phyloP scores from a whole-genome alignment of 2,888 invertebrate genomes.

The Esperia sulphurella region DNA sequence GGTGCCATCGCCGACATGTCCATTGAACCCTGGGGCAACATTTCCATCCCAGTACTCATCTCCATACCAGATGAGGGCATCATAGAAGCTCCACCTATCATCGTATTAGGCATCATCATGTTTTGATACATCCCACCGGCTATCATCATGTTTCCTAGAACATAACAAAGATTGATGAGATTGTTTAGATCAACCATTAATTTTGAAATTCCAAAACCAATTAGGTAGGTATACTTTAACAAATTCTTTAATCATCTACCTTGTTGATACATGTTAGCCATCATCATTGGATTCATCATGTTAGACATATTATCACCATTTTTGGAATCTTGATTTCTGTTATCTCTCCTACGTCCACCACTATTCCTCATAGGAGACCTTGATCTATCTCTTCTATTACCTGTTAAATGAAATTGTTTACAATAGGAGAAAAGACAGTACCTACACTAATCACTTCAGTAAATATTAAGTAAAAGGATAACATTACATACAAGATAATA shows the following conservation, averaged over 20 bases:
- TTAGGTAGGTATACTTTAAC: no score
- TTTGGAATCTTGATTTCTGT: constrained; percentile 28
- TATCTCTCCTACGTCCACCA: constrained; percentile 46
- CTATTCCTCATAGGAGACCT: constrained; percentile 53
- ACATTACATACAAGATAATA: no score
- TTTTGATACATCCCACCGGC: constrained; percentile 50
- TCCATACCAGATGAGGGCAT: constrained; percentile 51
- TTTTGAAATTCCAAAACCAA: no score
- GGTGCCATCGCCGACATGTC: constrained; percentile 44
- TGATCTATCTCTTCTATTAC: constrained; percentile 42
- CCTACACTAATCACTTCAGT: no score
- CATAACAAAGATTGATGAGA: neutral
- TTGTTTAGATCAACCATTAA: neutral
- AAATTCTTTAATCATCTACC: constrained; percentile 30
- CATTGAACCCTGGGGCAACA: constrained; percentile 47
- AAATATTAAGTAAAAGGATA: no score
- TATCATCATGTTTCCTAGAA: constrained; percentile 66
- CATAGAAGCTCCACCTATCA: constrained; percentile 42
- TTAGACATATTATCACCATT: constrained; percentile 37
- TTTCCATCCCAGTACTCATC: constrained; percentile 48
- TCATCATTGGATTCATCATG: constrained; percentile 55
- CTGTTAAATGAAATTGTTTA: neutral
- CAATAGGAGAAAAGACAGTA: no score
- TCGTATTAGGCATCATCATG: constrained; percentile 48
- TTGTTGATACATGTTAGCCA: constrained; percentile 63